Evolutionary conservation across 2,888 invertebrate species (phyloP), one percentile per base, ranked within the genome.

Genomic region (Rhagonycha fulva): DNA sequence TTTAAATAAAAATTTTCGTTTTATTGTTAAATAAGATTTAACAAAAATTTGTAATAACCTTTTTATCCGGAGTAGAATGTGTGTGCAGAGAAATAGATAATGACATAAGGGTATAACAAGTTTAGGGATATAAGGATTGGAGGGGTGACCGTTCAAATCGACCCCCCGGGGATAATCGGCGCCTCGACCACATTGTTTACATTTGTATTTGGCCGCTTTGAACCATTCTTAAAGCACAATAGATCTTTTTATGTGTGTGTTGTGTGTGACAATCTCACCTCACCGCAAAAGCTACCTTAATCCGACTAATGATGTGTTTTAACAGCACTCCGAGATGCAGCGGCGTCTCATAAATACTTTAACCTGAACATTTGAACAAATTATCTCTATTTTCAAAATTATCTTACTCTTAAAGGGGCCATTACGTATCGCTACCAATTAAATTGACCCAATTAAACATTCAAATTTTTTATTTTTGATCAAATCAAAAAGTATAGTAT

Each of bases 161-260:
- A 79, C 84, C 85, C 85, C 85, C 85, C 80, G 84, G 83, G 83
- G 85, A 77, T 84, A 84, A 84, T 85, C 85, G 86, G 84, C 86
- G 86, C 86, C 85, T 86, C 84, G 81, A 81, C 82, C 82, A 82
- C 83, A 86, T 86, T 87, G 86, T 87, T 85, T 86, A 85, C 85
- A 83, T 81, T 84, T 84, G 83, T 83, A 83, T 84, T 83, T 83
- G 83, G 81, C 81, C 82, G 84, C 84, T 84, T 84, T 83, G 81
- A 81, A 80, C 83, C 81, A 84, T 85, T 85, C 84, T 84, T 82
- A 78, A 76, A 71, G 76, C 81, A 86, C 85, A 86, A 86, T 85
- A 79, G 75, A 73, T 80, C 84, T 83, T 85, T 86, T 83, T 84
- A 82, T 75, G 82, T 71, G 80, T 79, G 77, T 82, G 82, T 83